These are phyloP conservation scores for Lasioglossum albipes DNA, from an alignment of 1,140 invertebrate genomes.

Conservation along the genomic window DNA sequence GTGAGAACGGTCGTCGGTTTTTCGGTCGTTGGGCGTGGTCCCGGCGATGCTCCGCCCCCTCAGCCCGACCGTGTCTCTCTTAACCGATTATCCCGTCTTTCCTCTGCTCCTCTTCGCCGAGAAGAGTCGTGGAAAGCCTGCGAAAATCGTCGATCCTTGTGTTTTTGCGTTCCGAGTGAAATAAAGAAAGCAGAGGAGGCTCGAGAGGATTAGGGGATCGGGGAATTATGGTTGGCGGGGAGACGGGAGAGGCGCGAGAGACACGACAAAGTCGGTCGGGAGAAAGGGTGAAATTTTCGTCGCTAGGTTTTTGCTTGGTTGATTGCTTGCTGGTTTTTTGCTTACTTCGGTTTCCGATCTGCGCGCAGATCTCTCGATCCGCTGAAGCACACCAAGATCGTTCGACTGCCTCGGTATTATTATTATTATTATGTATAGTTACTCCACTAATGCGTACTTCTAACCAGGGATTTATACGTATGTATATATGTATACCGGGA, in stretches of 20 bases:
- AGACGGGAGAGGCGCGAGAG: no score
- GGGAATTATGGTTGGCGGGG: no score
- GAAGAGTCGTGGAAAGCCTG: conserved; percentile 41
- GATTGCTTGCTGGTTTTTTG: no score
- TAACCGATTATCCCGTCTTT: conserved; percentile 39
- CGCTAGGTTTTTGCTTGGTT: background rate
- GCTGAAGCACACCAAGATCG: conserved; percentile 28
- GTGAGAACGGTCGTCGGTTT: conserved; percentile 34
- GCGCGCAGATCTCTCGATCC: conserved; percentile 26
- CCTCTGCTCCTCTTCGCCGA: conserved; percentile 44
- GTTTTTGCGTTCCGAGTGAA: conserved; percentile 28
- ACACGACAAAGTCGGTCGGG: background rate
- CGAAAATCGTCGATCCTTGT: conserved; percentile 46
- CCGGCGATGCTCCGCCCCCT: background rate
- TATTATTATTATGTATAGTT: no score
- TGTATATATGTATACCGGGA: background rate
- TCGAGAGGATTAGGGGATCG: background rate
- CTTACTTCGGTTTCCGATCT: background rate
- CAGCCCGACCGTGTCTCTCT: background rate
- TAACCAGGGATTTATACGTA: background rate
- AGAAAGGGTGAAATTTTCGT: background rate
- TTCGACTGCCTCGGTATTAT: conserved; percentile 21
- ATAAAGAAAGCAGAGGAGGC: background rate
- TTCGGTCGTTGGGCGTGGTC: background rate
- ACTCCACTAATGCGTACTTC: background rate